These are phyloP conservation scores for Pemphigus obesinymphae DNA, from an alignment of 1,140 invertebrate species.

Conservation along the genomic window DNA sequence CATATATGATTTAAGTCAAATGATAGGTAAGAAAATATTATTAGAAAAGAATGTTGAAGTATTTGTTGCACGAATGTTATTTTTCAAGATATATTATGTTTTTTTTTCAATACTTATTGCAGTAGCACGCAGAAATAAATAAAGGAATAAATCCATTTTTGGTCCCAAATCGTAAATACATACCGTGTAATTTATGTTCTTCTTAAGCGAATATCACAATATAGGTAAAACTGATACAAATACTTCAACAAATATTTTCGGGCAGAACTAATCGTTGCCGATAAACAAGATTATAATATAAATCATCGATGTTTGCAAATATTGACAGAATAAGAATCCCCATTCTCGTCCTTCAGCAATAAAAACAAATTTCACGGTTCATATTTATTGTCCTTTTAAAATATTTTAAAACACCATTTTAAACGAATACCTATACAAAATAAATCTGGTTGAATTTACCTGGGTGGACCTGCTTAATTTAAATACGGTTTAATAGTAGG, in stretches of 20 bases:
- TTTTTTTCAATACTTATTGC: background rate
- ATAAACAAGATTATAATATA: background rate
- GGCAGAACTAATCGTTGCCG: background rate
- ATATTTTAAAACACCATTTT: background rate
- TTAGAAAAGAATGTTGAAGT: too few relatives aligned
- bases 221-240: background rate
- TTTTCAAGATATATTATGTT: background rate
- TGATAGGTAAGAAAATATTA: too few relatives aligned
- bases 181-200: background rate
- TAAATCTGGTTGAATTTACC: background rate
- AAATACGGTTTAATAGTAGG: too few relatives aligned
- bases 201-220: background rate
- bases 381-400: background rate
- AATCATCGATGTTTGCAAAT: constrained; percentile 6
- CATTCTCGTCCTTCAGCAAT: background rate
- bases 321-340: background rate
- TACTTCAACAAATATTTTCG: background rate
- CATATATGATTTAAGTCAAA: too few relatives aligned
- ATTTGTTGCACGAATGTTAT: background rate
- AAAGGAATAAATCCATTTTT: background rate
- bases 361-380: background rate
- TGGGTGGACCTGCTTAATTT: background rate
- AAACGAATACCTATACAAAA: background rate
- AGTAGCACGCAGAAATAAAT: background rate
- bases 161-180: background rate